A percentile compares a stretch with the other conserved stretches of the same genome.
phyloP scores from a whole-genome alignment of 2,797 vertebrate genomes.

The Peromyscus nudipes region DNA sequence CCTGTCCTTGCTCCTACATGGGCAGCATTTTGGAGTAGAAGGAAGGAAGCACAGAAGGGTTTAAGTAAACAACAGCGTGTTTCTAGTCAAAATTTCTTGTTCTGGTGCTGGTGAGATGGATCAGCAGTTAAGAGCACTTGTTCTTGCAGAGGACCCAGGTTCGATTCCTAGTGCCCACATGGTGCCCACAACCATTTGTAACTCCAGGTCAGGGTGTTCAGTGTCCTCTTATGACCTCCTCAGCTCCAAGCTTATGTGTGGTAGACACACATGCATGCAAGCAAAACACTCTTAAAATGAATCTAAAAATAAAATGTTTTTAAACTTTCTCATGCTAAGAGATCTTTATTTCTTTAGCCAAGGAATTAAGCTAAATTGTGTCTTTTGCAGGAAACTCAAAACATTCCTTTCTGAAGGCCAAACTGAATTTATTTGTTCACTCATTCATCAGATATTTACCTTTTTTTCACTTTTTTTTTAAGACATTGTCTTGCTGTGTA shows the following conservation, averaged over 20 bases:
- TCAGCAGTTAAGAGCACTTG: neutral
- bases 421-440: neutral
- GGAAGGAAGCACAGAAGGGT: neutral
- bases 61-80: neutral
- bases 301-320: neutral
- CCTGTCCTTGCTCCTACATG: neutral
- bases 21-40: neutral
- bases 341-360: neutral
- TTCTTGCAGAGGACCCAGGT: neutral
- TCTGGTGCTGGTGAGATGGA: neutral
- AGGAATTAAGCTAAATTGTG: neutral
- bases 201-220: neutral
- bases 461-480: neutral
- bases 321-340: neutral
- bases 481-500: neutral
- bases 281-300: neutral
- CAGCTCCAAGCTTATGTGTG: neutral
- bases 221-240: neutral
- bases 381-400: neutral
- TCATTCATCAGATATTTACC: neutral
- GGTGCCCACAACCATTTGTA: neutral
- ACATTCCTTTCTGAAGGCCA: conserved; percentile 20
- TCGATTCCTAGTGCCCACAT: neutral
- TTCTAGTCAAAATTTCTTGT: neutral
- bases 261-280: neutral